These are phyloP conservation scores for Plemyria rubiginata DNA, from an alignment of 2,888 invertebrate genomes.

Conservation along the genomic window DNA sequence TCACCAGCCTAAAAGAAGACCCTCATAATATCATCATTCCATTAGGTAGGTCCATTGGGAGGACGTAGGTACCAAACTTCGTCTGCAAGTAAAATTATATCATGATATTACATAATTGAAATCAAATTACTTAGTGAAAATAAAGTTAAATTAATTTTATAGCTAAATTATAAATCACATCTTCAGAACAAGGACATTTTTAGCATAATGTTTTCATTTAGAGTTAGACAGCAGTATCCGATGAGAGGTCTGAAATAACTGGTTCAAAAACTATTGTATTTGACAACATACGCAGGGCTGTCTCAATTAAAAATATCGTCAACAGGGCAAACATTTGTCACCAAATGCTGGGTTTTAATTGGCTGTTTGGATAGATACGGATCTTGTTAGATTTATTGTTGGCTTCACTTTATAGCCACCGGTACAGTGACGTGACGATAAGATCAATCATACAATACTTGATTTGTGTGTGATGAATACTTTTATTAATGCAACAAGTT, in stretches of 20 bases:
- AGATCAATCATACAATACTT: not conserved
- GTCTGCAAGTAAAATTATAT: too few species aligned
- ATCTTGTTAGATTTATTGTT: slow-evolving; percentile 59
- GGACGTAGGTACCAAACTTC: too few species aligned
- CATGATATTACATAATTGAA: too few species aligned
- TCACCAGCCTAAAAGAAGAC: too few species aligned
- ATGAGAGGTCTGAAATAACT: slow-evolving; percentile 45
- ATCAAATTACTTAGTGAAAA: too few species aligned
- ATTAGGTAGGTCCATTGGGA: too few species aligned
- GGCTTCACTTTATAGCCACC: slow-evolving; percentile 40
- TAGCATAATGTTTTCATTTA: not conserved
- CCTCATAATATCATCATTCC: too few species aligned
- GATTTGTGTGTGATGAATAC: too few species aligned
- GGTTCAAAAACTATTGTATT: slow-evolving; percentile 74
- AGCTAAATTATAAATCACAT: too few species aligned
- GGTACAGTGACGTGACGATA: slow-evolving; percentile 10
- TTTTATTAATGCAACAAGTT: too few species aligned
- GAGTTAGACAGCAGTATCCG: not conserved
- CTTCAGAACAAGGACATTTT: too few species aligned
- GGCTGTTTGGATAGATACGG: slow-evolving; percentile 71
- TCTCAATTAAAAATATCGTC: slow-evolving; percentile 82
- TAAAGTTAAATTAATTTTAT: too few species aligned
- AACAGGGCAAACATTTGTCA: slow-evolving; percentile 82
- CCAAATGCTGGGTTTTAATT: slow-evolving; percentile 74
- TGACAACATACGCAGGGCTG: slow-evolving; percentile 68